Percentiles rank a stretch among this genome's conserved stretches.
These are phyloP conservation scores for Mastacembelus armatus DNA, from an alignment of 2,797 vertebrate genomes.

Conservation along the genomic window DNA sequence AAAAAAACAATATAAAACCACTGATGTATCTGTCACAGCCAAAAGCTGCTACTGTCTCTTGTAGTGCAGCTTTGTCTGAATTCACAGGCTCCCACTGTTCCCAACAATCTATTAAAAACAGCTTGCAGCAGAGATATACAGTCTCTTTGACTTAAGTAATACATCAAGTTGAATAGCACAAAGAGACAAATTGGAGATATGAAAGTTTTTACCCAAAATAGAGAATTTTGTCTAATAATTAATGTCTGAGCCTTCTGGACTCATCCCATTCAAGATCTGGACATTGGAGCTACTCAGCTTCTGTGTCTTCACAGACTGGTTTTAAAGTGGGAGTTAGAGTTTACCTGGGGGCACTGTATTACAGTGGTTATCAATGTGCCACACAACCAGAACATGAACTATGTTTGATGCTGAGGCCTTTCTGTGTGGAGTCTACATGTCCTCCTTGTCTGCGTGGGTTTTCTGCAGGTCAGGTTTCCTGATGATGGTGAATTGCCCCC, in stretches of 20 bases:
- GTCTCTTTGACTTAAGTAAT: slow-evolving; percentile 5
- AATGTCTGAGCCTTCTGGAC: slow-evolving; percentile 9
- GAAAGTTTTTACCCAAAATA: slow-evolving; percentile 13
- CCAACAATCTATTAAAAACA: slow-evolving; percentile 37
- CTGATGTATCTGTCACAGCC: slow-evolving; percentile 14
- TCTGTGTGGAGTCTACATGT: too few species aligned
- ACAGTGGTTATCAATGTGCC: too few species aligned
- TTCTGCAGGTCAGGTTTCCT: too few species aligned
- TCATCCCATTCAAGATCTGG: neutral
- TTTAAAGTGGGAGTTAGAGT: too few species aligned
- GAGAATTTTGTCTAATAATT: slow-evolving; percentile 27
- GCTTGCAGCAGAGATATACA: slow-evolving; percentile 21
- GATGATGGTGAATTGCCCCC: too few species aligned
- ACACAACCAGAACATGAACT: too few species aligned
- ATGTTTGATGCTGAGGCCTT: too few species aligned
- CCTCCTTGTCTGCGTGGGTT: too few species aligned
- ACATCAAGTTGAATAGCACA: slow-evolving; percentile 20
- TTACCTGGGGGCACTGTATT: too few species aligned
- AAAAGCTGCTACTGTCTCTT: slow-evolving; percentile 19
- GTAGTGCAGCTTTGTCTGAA: slow-evolving; percentile 25
- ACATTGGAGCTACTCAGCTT: slow-evolving; percentile 21
- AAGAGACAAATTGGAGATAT: slow-evolving; percentile 8
- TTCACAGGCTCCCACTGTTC: slow-evolving; percentile 22
- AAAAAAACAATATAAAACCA: slow-evolving; percentile 8
- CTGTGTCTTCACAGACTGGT: slow-evolving; percentile 38